Evolutionary conservation across 1,140 invertebrate genomes (phyloP).

Genomic region (Argopecten irradians): DNA sequence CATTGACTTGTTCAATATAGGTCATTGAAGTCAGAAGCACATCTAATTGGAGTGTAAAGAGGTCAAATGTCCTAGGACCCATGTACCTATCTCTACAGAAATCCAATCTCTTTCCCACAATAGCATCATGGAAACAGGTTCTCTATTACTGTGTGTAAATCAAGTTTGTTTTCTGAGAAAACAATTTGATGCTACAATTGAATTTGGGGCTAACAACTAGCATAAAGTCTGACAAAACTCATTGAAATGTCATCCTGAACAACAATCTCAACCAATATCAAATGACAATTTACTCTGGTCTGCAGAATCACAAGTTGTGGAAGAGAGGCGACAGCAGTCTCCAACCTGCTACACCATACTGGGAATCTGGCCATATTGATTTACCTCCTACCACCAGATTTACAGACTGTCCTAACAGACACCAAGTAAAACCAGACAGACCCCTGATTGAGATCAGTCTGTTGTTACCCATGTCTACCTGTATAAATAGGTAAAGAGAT

Average conservation of each 20-base stretch:
- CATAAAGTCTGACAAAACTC: background rate
- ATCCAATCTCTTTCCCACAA: background rate
- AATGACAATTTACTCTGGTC: background rate
- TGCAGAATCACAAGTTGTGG: background rate
- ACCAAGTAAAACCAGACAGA: no score
- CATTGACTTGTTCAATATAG: background rate
- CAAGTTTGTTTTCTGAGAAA: background rate
- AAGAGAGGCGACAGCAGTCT: background rate
- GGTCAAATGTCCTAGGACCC: background rate
- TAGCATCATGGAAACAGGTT: background rate
- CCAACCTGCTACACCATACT: background rate
- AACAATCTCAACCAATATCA: background rate
- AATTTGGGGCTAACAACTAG: background rate
- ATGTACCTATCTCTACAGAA: background rate
- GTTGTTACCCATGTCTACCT: background rate
- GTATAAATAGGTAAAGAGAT: background rate
- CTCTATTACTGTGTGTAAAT: background rate
- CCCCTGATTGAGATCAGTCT: no score
- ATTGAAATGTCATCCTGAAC: background rate
- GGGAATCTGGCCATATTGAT: background rate
- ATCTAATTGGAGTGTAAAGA: background rate
- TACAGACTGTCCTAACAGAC: background rate
- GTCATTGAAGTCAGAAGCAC: background rate
- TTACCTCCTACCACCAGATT: background rate
- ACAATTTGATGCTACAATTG: conserved; percentile 1